Evolutionary conservation across 2,797 vertebrate species (phyloP), one percentile per base, ranked within the genome.

Genomic region (Amphiprion clarkii): DNA sequence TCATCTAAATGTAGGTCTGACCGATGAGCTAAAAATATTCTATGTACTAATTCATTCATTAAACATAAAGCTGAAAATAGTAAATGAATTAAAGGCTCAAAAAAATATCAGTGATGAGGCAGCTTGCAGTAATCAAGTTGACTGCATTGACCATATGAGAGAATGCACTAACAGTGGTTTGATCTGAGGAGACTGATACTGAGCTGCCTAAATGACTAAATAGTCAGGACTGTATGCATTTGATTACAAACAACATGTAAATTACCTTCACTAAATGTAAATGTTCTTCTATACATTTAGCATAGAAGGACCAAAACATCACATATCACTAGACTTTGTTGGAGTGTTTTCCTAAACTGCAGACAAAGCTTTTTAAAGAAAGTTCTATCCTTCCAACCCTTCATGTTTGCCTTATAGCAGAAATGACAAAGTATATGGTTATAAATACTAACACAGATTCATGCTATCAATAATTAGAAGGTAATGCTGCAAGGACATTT

Each of bases 91-190:
- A 62, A 54, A 23, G 2, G 46, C 23, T 3, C 3, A 40, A 25
- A 60, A 60, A 51, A 27, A 63, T 25, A 64, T 19, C 29, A 25
- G 23, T 48, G 19, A 80, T 67, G n/a, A 59, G 25, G 10, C 25
- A 62, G 17, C 21, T 52, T 58, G 8, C 17, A 14, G 14, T 29
- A 3, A 58, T 54, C 19, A 51, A 42, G 53, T 23, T 64, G 25
- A 62, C 6, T 53, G 0, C 5, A 60, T n/a, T 13, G 3, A 11
- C 0, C 23, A 23, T 3, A 16, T 44, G 16, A 44, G 16, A 21
- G 3, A 21, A 49, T 49, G 19, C 3, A 44, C 7, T 44, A 44
- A 10, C 10, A 39, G 36, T 11, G 11, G 36, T 12, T 6, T 19
- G 44, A 46, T 16, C 19, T 8, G 46, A 46, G 44, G 16, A 6